Evolutionary conservation across 2,113 vertebrate genomes (phyloP).

Genomic region (Sebastes fasciatus): DNA sequence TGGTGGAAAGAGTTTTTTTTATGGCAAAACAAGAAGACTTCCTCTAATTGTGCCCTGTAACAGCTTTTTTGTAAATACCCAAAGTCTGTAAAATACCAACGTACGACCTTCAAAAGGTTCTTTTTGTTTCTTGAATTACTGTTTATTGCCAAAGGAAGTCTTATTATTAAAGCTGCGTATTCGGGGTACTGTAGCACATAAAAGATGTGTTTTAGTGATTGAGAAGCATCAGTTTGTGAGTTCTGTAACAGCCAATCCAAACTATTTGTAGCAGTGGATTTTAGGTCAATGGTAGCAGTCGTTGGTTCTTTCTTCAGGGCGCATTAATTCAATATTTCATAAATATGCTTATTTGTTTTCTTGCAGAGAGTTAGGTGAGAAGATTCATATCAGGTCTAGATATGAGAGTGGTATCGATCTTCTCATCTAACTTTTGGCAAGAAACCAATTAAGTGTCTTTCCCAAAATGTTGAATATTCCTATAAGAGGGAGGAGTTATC

Average conservation of each 20-base stretch:
- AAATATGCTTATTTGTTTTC: neutral
- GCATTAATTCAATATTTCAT: neutral
- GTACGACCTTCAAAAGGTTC: conserved; percentile 42
- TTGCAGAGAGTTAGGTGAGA: neutral
- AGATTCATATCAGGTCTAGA: neutral
- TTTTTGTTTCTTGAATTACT: conserved; percentile 38
- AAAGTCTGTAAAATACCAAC: conserved; percentile 38
- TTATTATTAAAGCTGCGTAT: conserved; percentile 49
- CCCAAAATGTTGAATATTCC: neutral
- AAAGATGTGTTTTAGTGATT: conserved; percentile 4
- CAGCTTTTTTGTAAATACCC: conserved; percentile 50
- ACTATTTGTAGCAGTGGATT: conserved; percentile 42
- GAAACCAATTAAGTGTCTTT: neutral
- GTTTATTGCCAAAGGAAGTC: conserved; percentile 69
- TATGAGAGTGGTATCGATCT: neutral
- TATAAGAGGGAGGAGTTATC: neutral
- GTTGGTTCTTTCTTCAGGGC: neutral
- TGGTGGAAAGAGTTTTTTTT: conserved; percentile 6
- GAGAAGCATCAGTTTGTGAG: conserved; percentile 6
- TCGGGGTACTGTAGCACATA: conserved; percentile 44
- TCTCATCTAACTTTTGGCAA: neutral
- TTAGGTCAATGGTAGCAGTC: conserved; percentile 26
- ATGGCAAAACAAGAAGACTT: conserved; percentile 6
- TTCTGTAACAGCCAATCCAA: conserved; percentile 27
- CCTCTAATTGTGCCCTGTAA: neutral